Evolutionary conservation across 2,113 vertebrate species (phyloP).

Genomic region (Tauraco erythrolophus): DNA sequence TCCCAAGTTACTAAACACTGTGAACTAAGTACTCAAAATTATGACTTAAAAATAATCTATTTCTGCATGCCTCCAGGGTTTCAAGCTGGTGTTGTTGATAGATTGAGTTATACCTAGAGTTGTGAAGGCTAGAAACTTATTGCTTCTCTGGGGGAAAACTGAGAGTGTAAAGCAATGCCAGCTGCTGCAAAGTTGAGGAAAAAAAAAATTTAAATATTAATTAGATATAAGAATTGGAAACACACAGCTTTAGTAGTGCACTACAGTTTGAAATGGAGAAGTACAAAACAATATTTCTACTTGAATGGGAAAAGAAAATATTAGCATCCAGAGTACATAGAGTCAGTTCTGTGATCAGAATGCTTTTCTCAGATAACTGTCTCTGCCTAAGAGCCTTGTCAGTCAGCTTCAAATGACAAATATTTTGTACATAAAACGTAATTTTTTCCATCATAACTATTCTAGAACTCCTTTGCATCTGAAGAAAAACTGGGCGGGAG

Average conservation of each 20-base stretch:
- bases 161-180: not conserved
- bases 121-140: not conserved
- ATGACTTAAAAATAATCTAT: not conserved
- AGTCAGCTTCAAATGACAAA: not conserved
- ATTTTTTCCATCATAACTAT: not conserved
- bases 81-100: not conserved
- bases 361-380: not conserved
- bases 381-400: not conserved
- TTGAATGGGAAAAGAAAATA: not conserved
- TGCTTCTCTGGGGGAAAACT: not conserved
- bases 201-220: not conserved
- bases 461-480: not conserved
- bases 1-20: not conserved
- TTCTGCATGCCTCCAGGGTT: not conserved
- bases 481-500: not conserved
- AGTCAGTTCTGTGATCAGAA: not conserved
- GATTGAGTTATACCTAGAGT: not conserved
- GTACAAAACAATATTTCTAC: not conserved
- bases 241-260: rapidly evolving
- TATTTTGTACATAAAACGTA: conserved; percentile 20
- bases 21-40: not conserved
- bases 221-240: not conserved
- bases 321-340: not conserved
- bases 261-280: not conserved
- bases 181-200: not conserved